Evolutionary conservation across 2,113 vertebrate species (phyloP).

Genomic region (Pitta sordida): DNA sequence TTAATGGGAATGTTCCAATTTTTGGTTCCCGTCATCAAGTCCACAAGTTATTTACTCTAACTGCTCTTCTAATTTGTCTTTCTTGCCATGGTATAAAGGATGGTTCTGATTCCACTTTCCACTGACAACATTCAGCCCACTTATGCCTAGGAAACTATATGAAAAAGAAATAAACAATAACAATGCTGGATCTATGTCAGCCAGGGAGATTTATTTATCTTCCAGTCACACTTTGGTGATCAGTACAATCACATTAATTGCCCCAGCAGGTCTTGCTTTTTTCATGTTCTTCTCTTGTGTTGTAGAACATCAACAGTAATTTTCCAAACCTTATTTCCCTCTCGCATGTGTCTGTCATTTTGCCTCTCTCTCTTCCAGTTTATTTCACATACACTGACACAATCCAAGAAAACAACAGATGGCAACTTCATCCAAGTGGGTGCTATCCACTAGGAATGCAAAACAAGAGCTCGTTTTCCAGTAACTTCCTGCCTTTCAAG

Average conservation of each 20-base stretch:
- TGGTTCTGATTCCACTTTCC: neutral
- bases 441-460: slow-evolving; percentile 34
- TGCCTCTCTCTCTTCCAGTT: slow-evolving; percentile 15
- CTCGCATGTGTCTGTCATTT: neutral
- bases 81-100: neutral
- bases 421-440: slow-evolving; percentile 48
- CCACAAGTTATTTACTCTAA: neutral
- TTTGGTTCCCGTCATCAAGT: neutral
- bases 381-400: slow-evolving; percentile 27
- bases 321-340: neutral
- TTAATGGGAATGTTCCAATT: neutral
- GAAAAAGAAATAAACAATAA: neutral
- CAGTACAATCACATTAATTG: neutral
- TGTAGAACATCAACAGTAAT: neutral
- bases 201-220: neutral
- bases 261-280: neutral
- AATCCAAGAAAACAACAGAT: slow-evolving; percentile 59
- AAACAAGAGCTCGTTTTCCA: slow-evolving; percentile 30
- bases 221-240: neutral
- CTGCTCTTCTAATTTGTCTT: neutral
- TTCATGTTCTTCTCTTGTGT: neutral
- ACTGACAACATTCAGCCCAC: neutral
- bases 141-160: neutral
- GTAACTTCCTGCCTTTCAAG: slow-evolving; percentile 37
- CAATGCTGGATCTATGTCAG: accelerated